A percentile compares a stretch with the other conserved stretches of the same genome.
phyloP scores from a whole-genome alignment of 2,113 vertebrate genomes.

The Centropus unirufus region DNA sequence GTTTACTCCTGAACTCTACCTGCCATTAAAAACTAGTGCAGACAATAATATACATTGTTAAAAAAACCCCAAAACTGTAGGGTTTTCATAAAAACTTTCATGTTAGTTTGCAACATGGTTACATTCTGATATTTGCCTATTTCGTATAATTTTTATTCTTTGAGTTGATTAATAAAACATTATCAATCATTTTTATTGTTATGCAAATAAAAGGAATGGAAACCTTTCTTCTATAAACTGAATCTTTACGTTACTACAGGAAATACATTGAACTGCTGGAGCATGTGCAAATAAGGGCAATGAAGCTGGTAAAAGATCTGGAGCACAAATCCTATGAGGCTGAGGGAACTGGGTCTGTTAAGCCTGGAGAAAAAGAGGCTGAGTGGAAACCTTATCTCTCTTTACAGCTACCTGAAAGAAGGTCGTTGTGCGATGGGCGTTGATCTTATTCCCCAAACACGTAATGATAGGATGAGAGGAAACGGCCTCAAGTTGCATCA shows the following conservation, averaged over 20 bases:
- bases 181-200: neutral
- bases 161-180: neutral
- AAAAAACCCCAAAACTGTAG: neutral
- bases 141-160: neutral
- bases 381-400: too few relatives aligned
- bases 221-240: neutral
- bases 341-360: too few relatives aligned
- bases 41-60: neutral
- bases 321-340: too few relatives aligned
- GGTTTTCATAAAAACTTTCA: neutral
- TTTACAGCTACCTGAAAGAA: too few relatives aligned
- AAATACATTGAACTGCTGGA: too few relatives aligned
- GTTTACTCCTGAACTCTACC: neutral
- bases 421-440: too few relatives aligned
- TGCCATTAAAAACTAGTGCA: neutral
- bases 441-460: too few relatives aligned
- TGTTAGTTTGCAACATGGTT: neutral
- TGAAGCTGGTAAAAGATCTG: too few relatives aligned
- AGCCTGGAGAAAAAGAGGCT: too few relatives aligned
- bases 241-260: neutral
- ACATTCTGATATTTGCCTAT: neutral
- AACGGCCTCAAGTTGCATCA: too few relatives aligned
- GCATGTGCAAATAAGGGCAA: too few relatives aligned
- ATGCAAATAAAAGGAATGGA: neutral
- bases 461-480: too few relatives aligned